phyloP scores from a whole-genome alignment of 2,113 vertebrate species.

The Chrysochloris asiatica region DNA sequence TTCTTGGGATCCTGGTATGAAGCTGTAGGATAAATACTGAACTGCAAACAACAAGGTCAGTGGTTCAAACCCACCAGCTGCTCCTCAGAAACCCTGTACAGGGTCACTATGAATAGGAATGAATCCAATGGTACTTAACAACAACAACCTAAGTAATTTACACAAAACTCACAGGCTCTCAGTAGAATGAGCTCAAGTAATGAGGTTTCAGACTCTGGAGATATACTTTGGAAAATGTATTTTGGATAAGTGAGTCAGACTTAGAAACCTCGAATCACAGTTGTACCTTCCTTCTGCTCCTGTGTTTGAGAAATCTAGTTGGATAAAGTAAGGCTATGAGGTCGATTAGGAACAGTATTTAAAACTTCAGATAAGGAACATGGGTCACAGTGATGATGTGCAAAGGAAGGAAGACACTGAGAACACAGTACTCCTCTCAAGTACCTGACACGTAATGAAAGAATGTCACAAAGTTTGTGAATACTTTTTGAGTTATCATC shows the following conservation, averaged over 20 bases:
- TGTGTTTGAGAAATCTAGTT: not conserved
- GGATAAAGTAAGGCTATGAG: not conserved
- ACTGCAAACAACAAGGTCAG: no score
- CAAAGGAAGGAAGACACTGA: not conserved
- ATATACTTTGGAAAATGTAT: not conserved
- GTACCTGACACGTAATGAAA: not conserved
- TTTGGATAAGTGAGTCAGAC: not conserved
- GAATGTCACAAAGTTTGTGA: not conserved
- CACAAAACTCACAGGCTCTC: not conserved
- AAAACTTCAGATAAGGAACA: not conserved
- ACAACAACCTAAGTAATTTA: no score
- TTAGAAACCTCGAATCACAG: not conserved
- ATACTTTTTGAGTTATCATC: not conserved
- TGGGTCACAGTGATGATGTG: not conserved
- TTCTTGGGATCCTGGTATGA: no score
- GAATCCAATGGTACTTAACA: no score
- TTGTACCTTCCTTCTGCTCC: not conserved
- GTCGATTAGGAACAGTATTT: not conserved
- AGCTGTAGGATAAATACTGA: no score
- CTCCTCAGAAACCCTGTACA: no score
- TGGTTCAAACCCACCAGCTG: no score
- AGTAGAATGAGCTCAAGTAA: not conserved
- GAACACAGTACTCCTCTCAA: not conserved
- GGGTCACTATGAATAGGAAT: no score
- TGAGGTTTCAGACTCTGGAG: not conserved